phyloP scores from a whole-genome alignment of 1,140 invertebrate genomes.

The Drosophila baimaii region DNA sequence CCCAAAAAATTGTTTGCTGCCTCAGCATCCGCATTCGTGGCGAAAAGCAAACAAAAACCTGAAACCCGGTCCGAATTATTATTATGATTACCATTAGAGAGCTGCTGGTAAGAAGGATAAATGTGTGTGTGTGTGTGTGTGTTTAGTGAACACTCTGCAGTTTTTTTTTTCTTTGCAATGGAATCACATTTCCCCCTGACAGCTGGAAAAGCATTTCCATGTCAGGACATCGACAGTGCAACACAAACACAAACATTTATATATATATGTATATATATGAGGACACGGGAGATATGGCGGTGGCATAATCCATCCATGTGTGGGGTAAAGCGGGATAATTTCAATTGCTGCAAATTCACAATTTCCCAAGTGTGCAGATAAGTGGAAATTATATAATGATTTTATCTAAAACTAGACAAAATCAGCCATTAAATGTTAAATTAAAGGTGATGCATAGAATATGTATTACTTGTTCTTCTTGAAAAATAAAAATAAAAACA shows the following conservation, averaged over 20 bases:
- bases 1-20: constrained; percentile 40
- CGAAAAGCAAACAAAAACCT: constrained; percentile 35
- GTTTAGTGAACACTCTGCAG: constrained; percentile 22
- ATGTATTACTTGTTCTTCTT: no score
- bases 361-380: background rate
- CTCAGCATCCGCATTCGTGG: constrained; percentile 18
- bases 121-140: background rate
- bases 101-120: constrained; percentile 12
- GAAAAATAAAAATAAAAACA: no score
- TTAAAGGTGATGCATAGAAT: no score
- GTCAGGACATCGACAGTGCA: constrained; percentile 23
- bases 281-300: constrained; percentile 15
- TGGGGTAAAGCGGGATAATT: constrained; percentile 4
- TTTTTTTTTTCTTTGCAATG: constrained; percentile 25
- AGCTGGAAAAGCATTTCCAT: constrained; percentile 41
- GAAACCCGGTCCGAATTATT: constrained; percentile 31
- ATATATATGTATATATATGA: background rate
- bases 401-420: background rate
- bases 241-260: constrained; percentile 6
- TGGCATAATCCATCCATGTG: constrained; percentile 9
- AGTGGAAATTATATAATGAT: background rate
- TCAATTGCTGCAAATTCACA: constrained; percentile 1
- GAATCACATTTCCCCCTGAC: constrained; percentile 19
- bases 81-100: constrained; percentile 47
- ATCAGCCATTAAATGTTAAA: background rate